A percentile compares a stretch with the other conserved stretches of the same genome.
Conservation (phyloP, 2,888 invertebrate species). For the Eubasilissa splendida region DNA sequence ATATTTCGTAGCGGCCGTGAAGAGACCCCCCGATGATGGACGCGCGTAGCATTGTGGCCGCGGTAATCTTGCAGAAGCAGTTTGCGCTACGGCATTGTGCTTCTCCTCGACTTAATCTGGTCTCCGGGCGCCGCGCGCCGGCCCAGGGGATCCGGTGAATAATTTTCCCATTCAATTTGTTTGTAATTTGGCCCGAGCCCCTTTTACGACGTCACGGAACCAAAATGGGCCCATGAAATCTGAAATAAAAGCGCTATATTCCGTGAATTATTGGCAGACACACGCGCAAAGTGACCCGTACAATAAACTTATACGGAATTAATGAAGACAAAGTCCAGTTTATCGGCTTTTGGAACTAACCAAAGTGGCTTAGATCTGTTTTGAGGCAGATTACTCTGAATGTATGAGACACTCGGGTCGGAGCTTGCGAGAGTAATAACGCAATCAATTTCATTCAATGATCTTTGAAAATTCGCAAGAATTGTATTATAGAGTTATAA, state of each 20-base stretch:
- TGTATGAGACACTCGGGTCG: neutral
- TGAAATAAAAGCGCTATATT: slow-evolving; percentile 24
- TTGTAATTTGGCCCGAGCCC: slow-evolving; percentile 32
- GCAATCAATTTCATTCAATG: too few relatives aligned
- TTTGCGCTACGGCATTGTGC: neutral
- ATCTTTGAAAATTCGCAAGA: too few relatives aligned
- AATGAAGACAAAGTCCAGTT: slow-evolving; percentile 25
- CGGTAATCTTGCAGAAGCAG: slow-evolving; percentile 4
- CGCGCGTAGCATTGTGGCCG: too few relatives aligned
- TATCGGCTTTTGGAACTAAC: slow-evolving; percentile 7
- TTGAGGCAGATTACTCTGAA: slow-evolving; percentile 5
- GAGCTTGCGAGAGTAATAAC: neutral
- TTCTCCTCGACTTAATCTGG: slow-evolving; percentile 15
- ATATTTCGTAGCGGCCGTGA: too few relatives aligned
- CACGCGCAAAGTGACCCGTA: slow-evolving; percentile 11
- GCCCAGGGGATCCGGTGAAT: slow-evolving; percentile 17
- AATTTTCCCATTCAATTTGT: slow-evolving; percentile 38
- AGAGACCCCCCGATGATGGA: too few relatives aligned
- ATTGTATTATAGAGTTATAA: too few relatives aligned
- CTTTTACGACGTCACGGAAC: slow-evolving; percentile 13
- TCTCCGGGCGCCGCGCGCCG: neutral
- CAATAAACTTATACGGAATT: slow-evolving; percentile 15
- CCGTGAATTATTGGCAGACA: slow-evolving; percentile 25
- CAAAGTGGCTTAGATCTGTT: neutral
- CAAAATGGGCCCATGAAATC: slow-evolving; percentile 33